Base-by-base conservation (phyloP, 2,888 invertebrate species). In the Chironomus tentans region DNA sequence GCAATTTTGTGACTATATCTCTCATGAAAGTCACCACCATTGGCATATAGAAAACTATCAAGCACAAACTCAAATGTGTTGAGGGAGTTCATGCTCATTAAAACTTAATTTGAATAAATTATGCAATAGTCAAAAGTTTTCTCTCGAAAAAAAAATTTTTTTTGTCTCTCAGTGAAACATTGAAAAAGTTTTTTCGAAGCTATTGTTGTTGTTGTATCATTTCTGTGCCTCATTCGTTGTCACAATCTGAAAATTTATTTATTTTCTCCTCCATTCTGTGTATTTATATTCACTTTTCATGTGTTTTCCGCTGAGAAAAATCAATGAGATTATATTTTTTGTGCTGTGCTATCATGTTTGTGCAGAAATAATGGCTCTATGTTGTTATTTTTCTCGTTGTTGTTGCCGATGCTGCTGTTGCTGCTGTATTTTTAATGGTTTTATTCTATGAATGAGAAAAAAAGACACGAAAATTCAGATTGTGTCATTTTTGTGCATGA, bases 91-190 rank as follows among this genome's bases (percentile, higher is more conserved):
- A 65, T 65, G 65, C 65, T 65, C 65, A 65, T 65, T 65, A 65
- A 65, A 65, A 65, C 65, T 65, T 65, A 65, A 65, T 65, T 65
- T 65, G 65, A 65, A 65, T 65, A 65, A 65, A 65, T 65, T 65
- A 65, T 65, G 65, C 65, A 65, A 22, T 65, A 65, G 65, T 65
- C 65, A 24, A 65, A 65, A 65, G 65, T 65, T 65, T 38, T 10
- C 38, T 38, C 38, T 38, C 38, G 10, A 38, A 38, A 10, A 2
- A 2, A 2, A 2, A 38, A 2, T 1, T 10, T 38, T 38, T 65
- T 65, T 22, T 56, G 56, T 56, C 18, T 38, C 10, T 38, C 38
- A 38, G 38, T 65, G 65, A 65, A 65, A 22, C 65, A 65, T 65
- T 22, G 24, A 65, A 65, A 65, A 65, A 13, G 12, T 65, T 65